A percentile compares a stretch with the other conserved stretches of the same genome.
These are phyloP conservation scores for Conus canariensis DNA, from an alignment of 2,888 invertebrate species.

Conservation along the genomic window DNA sequence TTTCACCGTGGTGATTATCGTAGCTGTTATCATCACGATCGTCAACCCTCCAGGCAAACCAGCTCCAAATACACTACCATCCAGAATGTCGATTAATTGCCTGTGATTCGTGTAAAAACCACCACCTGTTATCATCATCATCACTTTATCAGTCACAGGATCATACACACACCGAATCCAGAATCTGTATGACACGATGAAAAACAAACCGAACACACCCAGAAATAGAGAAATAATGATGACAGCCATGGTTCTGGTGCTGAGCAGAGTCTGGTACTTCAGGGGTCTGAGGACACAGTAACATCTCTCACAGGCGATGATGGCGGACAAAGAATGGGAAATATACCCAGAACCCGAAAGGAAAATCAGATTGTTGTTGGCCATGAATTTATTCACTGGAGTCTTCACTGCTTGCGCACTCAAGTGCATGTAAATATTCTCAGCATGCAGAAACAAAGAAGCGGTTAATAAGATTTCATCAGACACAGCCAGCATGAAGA, in stretches of 20 bases:
- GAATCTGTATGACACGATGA: neutral
- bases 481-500: neutral
- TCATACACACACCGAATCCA: neutral
- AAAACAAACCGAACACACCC: neutral
- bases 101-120: neutral
- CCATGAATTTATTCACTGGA: neutral
- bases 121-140: neutral
- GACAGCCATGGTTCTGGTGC: neutral
- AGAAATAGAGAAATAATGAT: neutral
- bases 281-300: constrained; percentile 3
- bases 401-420: neutral
- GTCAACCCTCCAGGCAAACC: neutral
- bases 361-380: neutral
- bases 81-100: neutral
- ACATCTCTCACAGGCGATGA: constrained; percentile 6
- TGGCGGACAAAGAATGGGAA: neutral
- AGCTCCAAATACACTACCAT: neutral
- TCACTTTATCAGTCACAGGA: neutral
- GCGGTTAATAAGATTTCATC: neutral
- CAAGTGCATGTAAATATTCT: neutral
- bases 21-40: neutral
- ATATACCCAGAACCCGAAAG: neutral
- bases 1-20: constrained; percentile 3
- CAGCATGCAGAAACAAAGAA: neutral
- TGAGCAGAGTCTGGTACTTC: constrained; percentile 6